Evolutionary conservation across 2,113 vertebrate genomes (phyloP), one percentile per base, ranked within the genome.

Genomic region (Propithecus coquereli): DNA sequence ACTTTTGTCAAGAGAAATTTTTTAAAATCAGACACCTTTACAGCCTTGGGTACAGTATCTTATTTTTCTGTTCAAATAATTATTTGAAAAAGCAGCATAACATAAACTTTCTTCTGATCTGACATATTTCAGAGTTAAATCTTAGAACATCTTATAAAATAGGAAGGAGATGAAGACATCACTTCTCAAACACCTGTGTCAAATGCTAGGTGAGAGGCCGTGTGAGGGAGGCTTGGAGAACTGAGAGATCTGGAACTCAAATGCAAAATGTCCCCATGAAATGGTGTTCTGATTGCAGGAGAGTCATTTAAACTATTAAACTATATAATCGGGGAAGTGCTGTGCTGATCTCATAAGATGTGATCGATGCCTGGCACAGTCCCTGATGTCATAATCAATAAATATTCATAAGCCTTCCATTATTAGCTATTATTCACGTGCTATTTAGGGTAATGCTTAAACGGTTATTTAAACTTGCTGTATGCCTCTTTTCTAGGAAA

Each of bases 161-260:
- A 32, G 17, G 17, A 45, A 30, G 20, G 20, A 52, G 20, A n/a
- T 18, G 14, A 74, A 66, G 6, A 37, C 34, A 27, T 3, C 4
- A 17, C 3, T 43, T 79, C 34, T 57, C 70, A 73, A 73, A 61
- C 1, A 16, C 13, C 13, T 20, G 5, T 50, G 13, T 50, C 23
- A 18, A 66, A 37, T 17, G 0, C 17, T 2, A 2, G 1, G 16
- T 34, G 17, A 57, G 52, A 74, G 16, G 22, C 11, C n/a, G 3
- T 13, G 14, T 4, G 0, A 14, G 5, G 25, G 13, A 22, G 8
- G 3, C 8, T 74, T 5, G 10, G 22, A 12, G 7, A 27, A 40
- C 20, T 61, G 14, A 34, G 8, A 40, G 61, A 7, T 40, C 61
- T 30, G 16, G 17, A 83, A 14, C 32, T 61, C 6, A 25, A 43